Percentiles rank a stretch among this genome's conserved stretches.
These are phyloP conservation scores for Chrysotoxum bicinctum DNA, from an alignment of 2,888 invertebrate species.

Conservation along the genomic window DNA sequence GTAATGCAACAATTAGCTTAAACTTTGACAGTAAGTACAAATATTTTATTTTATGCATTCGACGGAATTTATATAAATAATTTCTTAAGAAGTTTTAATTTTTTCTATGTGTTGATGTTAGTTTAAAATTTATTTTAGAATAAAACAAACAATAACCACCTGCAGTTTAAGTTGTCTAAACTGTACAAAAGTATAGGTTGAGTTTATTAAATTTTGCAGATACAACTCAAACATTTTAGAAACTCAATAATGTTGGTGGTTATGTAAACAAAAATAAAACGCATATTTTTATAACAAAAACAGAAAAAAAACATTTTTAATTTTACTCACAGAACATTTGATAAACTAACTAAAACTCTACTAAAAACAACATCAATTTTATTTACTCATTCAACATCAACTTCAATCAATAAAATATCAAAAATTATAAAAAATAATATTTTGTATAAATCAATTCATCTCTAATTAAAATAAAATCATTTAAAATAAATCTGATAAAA, in stretches of 20 bases:
- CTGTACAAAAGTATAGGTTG: not conserved
- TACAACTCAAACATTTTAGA: not conserved
- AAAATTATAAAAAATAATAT: not conserved
- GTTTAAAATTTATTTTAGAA: not conserved
- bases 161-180: not conserved
- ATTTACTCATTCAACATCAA: not conserved
- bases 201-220: not conserved
- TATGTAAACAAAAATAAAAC: not conserved
- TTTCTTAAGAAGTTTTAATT: constrained; percentile 1
- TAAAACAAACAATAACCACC: not conserved
- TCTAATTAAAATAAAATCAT: not conserved
- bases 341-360: not conserved
- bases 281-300: not conserved
- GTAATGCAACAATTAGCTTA: constrained; percentile 97
- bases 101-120: constrained; percentile 15
- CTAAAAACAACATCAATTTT: constrained; percentile 11
- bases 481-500: not conserved
- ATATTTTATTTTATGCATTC: not conserved
- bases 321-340: not conserved
- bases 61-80: not conserved
- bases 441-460: not conserved
- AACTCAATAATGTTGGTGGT: not conserved
- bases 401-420: not conserved
- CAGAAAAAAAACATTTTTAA: not conserved
- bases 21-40: constrained; percentile 98